Conservation (phyloP, 2,888 invertebrate genomes). For the Atrina japonica region DNA sequence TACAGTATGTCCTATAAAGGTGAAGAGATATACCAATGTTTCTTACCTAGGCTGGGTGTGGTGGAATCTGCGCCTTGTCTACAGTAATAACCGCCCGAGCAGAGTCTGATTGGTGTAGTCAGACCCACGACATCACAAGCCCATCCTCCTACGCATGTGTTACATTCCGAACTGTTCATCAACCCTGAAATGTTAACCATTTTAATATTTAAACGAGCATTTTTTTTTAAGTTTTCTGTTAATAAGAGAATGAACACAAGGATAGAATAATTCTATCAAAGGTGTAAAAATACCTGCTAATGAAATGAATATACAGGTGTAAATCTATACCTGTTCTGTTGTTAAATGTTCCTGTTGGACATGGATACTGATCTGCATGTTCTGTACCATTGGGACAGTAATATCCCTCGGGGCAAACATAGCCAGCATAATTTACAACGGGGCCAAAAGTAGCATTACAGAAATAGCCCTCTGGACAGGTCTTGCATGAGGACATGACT, state of each 20-base stretch:
- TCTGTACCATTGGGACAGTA: constrained; percentile 77
- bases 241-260: too few relatives aligned
- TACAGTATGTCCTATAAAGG: too few relatives aligned
- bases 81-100: constrained; percentile 77
- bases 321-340: constrained; percentile 79
- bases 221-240: too few relatives aligned
- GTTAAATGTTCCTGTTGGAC: constrained; percentile 77
- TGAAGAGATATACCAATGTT: too few relatives aligned
- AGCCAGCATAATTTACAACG: constrained; percentile 67
- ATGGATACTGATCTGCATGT: constrained; percentile 70
- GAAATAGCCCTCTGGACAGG: constrained; percentile 72
- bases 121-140: constrained; percentile 77
- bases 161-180: constrained; percentile 66
- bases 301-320: too few relatives aligned
- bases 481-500: constrained; percentile 62
- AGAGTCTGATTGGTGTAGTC: constrained; percentile 69
- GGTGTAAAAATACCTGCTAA: too few relatives aligned
- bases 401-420: constrained; percentile 76
- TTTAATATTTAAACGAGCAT: too few relatives aligned
- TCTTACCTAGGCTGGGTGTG: constrained; percentile 72
- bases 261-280: too few relatives aligned
- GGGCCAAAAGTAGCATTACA: constrained; percentile 78
- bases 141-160: constrained; percentile 76
- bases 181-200: constrained; percentile 64
- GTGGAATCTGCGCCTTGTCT: constrained; percentile 68